Base-by-base conservation (phyloP, 2,797 vertebrate species). In the Peromyscus nudipes region DNA sequence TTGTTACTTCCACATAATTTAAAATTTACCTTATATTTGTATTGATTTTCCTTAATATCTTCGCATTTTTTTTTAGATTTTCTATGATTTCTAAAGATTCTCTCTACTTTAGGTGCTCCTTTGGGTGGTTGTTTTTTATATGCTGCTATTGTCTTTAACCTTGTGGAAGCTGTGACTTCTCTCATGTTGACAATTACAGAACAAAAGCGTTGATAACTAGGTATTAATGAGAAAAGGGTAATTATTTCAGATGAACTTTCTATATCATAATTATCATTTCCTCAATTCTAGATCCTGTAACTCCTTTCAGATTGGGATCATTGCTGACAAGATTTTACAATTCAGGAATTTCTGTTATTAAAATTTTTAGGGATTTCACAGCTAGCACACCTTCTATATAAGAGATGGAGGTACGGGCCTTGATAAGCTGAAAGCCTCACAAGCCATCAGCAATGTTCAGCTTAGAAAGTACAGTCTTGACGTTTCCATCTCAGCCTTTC, bases 391-490 rank as follows among this genome's bases (percentile, higher is more conserved):
- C 1, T 94, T 76, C 25, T 89, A 2, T 83, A 55, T 79, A 6
- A 69, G 27, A 86, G 9, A 67, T 60, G 31, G 14, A 83, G 77
- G 69, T 23, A 29, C 2, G 4, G 37, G 16, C 0, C 14, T 62
- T 82, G 23, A 60, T 71, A 97, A 88, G 0, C 21, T 82, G 80
- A 77, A 10, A 81, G 6, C 49, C 1, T 69, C 52, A 46, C 1
- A 31, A 64, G 34, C 11, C 80, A 73, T 67, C 2, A 57, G 1
- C 40, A 40, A 4, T 13, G 0, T 87, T 86, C 12, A 12, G 10
- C 65, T 89, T 89, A 55, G 29, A 96, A 92, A 94, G 7, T 64
- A 91, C 65, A 92, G 81, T 86, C 4, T 6, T 95, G 16, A 25
- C 43, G 76, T 91, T 31, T 95, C 21, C 40, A 34, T 65, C 17